phyloP scores from a whole-genome alignment of 2,797 vertebrate genomes.

The Leptatherina wallacei region DNA sequence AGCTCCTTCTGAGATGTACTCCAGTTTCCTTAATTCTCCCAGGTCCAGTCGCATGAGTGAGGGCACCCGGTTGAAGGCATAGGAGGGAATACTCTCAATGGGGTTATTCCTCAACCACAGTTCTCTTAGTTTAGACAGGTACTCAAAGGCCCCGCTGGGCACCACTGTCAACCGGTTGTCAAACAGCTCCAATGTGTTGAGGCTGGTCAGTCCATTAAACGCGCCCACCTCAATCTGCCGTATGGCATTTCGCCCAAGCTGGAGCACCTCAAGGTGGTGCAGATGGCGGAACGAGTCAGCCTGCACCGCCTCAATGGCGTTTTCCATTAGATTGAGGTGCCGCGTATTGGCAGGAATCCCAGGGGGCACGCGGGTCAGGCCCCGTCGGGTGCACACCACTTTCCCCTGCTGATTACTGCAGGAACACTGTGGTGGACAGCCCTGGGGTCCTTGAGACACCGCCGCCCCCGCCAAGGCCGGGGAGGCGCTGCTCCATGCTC shows the following conservation, averaged over 20 bases:
- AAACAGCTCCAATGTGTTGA: constrained; percentile 97
- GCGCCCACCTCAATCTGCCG: constrained; percentile 98
- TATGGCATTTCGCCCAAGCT: constrained; percentile 96
- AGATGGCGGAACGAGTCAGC: constrained; percentile 97
- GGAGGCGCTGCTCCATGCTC: constrained; percentile 87
- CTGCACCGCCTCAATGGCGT: constrained; percentile 96
- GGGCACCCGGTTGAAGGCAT: constrained; percentile 98
- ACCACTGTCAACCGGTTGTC: constrained; percentile 97
- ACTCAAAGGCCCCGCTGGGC: constrained; percentile 97
- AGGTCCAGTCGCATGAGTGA: constrained; percentile 96
- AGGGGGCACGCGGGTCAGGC: constrained; percentile 91
- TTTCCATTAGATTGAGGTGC: constrained; percentile 99
- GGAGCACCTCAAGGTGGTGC: constrained; percentile 96
- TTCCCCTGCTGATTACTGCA: constrained; percentile 99
- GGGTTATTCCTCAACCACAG: constrained; percentile 98
- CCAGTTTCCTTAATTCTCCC: constrained; percentile 94
- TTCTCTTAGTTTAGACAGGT: constrained; percentile 96
- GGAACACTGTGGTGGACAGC: constrained; percentile 95
- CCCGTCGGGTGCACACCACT: constrained; percentile 96
- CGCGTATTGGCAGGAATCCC: constrained; percentile 96
- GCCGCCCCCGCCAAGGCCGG: constrained; percentile 87
- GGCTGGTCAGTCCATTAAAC: constrained; percentile 96
- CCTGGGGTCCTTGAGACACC: constrained; percentile 90
- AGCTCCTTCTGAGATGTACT: constrained; percentile 97
- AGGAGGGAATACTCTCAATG: constrained; percentile 97